phyloP scores from a whole-genome alignment of 2,797 vertebrate species.

The Kryptolebias ocellatus region DNA sequence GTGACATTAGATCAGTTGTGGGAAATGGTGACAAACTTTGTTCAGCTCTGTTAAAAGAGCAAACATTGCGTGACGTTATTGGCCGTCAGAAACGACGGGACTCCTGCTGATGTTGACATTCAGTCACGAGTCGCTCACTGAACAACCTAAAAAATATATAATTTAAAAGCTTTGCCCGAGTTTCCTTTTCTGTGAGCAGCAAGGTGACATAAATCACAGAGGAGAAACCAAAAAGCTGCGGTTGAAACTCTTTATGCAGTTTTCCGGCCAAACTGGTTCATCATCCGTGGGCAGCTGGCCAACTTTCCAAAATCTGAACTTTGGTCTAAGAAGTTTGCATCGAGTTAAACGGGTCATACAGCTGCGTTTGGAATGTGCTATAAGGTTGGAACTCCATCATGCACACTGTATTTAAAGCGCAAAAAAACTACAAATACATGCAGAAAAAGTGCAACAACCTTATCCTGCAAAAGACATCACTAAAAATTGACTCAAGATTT shows the following conservation, averaged over 20 bases:
- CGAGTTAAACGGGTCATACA: not conserved
- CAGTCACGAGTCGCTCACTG: not conserved
- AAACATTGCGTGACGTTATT: constrained; percentile 35
- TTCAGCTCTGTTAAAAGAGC: constrained; percentile 52
- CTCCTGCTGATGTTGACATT: constrained; percentile 33
- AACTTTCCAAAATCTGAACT: constrained; percentile 6
- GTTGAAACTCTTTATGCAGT: too few species aligned
- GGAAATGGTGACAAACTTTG: constrained; percentile 46
- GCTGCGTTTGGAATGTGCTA: too few species aligned
- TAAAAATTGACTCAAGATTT: too few species aligned
- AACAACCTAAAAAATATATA: constrained; percentile 23
- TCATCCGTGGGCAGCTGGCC: not conserved
- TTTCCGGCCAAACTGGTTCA: not conserved
- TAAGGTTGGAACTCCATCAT: too few species aligned
- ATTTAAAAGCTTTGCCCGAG: constrained; percentile 25
- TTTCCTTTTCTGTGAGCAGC: constrained; percentile 21
- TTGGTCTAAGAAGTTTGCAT: not conserved
- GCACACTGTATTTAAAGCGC: too few species aligned
- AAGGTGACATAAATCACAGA: not conserved
- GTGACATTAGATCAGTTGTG: constrained; percentile 21
- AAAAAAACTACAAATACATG: too few species aligned
- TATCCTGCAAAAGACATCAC: too few species aligned
- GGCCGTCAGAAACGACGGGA: constrained; percentile 33
- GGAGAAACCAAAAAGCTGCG: not conserved
- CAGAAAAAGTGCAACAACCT: too few species aligned